Percentiles rank a stretch among this genome's conserved stretches.
Conservation (phyloP, 35 echinoderm and acorn worm genomes). For the Strongylocentrotus purpuratus region DNA sequence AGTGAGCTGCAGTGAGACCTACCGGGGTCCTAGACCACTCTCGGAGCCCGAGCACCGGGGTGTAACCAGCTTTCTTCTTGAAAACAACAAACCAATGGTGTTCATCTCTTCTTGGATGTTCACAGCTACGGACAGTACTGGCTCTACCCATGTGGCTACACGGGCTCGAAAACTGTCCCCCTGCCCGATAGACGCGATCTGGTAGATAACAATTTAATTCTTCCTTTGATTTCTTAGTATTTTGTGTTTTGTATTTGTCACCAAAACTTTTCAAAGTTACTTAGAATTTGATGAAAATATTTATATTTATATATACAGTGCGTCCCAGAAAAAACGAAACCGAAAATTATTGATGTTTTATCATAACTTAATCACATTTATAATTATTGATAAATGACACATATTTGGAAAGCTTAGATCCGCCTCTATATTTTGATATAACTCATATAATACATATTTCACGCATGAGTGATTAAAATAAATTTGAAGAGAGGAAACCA, state of each 20-base stretch:
- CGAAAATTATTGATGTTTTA: no score
- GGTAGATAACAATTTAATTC: neutral
- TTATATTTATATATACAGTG: no score
- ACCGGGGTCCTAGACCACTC: constrained; percentile 55
- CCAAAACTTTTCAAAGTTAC: no score
- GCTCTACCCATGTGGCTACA: constrained; percentile 84
- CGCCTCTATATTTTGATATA: no score
- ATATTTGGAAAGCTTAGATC: no score
- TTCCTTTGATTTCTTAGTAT: neutral
- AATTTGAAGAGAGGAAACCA: no score
- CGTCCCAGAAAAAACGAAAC: no score
- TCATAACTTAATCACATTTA: no score
- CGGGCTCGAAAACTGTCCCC: neutral
- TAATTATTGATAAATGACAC: no score
- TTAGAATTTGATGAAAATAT: no score
- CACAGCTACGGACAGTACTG: constrained; percentile 82
- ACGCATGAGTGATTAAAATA: no score
- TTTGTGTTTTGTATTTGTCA: neutral
- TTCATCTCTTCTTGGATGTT: constrained; percentile 73
- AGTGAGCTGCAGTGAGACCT: constrained; percentile 44
- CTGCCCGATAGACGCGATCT: constrained; percentile 40
- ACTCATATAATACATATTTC: no score
- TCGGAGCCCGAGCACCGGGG: constrained; percentile 68
- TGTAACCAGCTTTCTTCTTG: constrained; percentile 58
- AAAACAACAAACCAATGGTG: constrained; percentile 45